Conservation (phyloP, 2,797 vertebrate species). For the Urosaurus nigricauda region DNA sequence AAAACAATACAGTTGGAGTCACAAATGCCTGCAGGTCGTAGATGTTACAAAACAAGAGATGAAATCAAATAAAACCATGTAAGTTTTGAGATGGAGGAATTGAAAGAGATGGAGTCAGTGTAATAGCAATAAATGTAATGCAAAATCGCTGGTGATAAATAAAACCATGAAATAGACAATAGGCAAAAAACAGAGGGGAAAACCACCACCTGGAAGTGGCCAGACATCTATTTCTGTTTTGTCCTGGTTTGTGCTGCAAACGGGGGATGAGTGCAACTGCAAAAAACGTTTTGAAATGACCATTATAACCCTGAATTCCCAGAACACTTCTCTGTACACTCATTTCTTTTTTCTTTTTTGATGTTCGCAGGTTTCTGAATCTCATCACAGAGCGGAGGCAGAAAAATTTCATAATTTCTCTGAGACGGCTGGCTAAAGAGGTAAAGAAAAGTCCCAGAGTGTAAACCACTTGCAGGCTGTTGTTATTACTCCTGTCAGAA, state of each 20-base stretch:
- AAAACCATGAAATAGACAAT: no score
- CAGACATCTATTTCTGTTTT: background rate
- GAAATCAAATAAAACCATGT: background rate
- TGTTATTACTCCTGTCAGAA: background rate
- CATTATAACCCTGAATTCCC: background rate
- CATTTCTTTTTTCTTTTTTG: slow-evolving; percentile 3
- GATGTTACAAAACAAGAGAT: background rate
- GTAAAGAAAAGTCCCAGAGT: slow-evolving; percentile 66
- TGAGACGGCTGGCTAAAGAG: slow-evolving; percentile 88
- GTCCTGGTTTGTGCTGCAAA: background rate
- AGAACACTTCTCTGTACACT: no score
- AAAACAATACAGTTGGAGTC: background rate
- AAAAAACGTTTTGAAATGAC: background rate
- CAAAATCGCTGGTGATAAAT: no score
- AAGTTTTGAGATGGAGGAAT: background rate
- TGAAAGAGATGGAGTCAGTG: background rate
- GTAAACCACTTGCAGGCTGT: background rate
- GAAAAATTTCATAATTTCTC: slow-evolving; percentile 82
- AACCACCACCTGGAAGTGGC: no score
- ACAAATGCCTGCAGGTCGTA: background rate
- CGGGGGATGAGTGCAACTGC: background rate
- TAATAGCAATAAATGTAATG: no score
- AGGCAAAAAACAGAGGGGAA: no score
- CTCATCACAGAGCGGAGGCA: slow-evolving; percentile 93
- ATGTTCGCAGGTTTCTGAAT: slow-evolving; percentile 88